Evolutionary conservation across 30 jellyfish, hydroid and myxozoan genomes (phyloP), one percentile per base, ranked within the genome.

Genomic region (Nemopilema nomurai): DNA sequence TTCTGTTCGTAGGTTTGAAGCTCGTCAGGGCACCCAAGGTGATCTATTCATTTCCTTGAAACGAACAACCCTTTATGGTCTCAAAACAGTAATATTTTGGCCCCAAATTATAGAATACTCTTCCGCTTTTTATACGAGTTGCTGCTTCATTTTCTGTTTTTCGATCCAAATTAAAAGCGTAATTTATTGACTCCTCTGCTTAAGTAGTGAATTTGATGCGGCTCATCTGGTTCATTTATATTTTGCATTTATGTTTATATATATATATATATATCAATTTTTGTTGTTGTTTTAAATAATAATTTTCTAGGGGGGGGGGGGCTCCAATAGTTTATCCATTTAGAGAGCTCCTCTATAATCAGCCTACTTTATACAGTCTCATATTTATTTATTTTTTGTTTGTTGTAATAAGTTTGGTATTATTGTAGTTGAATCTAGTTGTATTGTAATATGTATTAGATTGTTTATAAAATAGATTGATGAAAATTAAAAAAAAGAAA

Each of bases 191-290:
- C 28, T 71, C 68, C 82, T 29, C 29, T 8, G 24, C 77, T 67
- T 67, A n/a, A 67, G 20, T 8, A 21, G 77, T 17, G 28, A 67
- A 13, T 26, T 67, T 67, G 41, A 67, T 67, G 1, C 1, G 77
- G 77, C 41, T 26, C 33, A 71, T 27, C 67, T 71, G 82, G 67
- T 71, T 49, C 82, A 29, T 71, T 71, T 16, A 66, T 66, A 66
- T 66, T 22, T 24, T 13, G 1, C 28, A 24, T 7, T 23, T 22
- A 67, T 67, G n/a, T n/a, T n/a, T n/a, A n/a, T n/a, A n/a, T 67
- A 26, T 4, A 1, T 4, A 7, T 67, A 1, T 67, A 8, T 1
- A 24, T 23, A 1, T 17, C 28, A 22, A 18, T 67, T 8, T 64
- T 9, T 64, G 23, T 64, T 6, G 23, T 20, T 64, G n/a, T 9